Base-by-base conservation (phyloP, 1,140 invertebrate species). In the Drosophila baimaii region DNA sequence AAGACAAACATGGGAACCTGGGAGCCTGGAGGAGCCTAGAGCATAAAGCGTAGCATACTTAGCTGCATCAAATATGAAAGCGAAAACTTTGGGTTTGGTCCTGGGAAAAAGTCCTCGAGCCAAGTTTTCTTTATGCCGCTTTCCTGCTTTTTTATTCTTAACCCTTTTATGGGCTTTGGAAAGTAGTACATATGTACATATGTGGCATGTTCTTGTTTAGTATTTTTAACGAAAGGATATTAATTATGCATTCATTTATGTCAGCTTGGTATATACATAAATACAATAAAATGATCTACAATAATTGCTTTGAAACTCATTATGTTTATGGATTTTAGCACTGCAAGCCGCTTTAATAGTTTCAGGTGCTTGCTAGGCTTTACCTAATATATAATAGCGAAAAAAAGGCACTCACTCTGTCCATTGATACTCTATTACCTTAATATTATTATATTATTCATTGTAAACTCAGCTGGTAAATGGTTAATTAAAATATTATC, bases 11-110 rank as follows among this genome's bases (percentile, higher is more conserved):
- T 27, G 21, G 10, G 15, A 31, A 13, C 10, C 15, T 19, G 2
- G 13, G 6, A 27, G 25, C 61, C 31, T 10, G 25, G 17, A 19
- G 17, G 10, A 9, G 7, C 41, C n/a, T 19, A 5, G 29, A 46
- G n/a, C n/a, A 64, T n/a, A 63, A 74, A 43, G n/a, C 59, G 17
- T 74, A 81, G 81, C 78, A 78, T 78, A 81, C 79, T 85, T 79
- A 58, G 35, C 44, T 63, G 83, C 78, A 68, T 66, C 29, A 56
- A 65, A 66, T 59, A 65, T 64, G 78, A 75, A 76, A 57, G 37
- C 23, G 58, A 52, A 68, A 55, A 43, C 46, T 46, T 43, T n/a
- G n/a, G n/a, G 23, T 37, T 27, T 0, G 35, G 33, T 37, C 29
- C 17, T 13, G 5, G 23, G 4, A 43, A 29, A 49, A 51, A 19